Percentiles rank a stretch among this genome's conserved stretches.
Conservation (phyloP, 2,888 invertebrate genomes). For the Catocala fraxini region DNA sequence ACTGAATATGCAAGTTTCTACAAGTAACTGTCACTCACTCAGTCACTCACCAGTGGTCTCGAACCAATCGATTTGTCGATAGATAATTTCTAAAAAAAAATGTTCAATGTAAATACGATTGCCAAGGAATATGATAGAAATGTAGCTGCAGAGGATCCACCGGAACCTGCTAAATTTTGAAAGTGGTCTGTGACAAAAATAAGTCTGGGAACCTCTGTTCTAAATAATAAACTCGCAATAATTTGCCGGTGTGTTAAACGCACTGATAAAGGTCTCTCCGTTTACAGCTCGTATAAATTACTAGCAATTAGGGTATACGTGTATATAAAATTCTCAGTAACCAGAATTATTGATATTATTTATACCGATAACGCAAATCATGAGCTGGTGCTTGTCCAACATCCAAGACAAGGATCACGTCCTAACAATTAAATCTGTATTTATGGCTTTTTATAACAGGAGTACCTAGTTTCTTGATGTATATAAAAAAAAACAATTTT, state of each 20-base stretch:
- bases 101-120: too few species aligned
- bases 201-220: too few species aligned
- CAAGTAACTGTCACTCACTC: too few species aligned
- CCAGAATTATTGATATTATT: not conserved
- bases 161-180: too few species aligned
- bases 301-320: constrained; percentile 2
- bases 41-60: too few species aligned
- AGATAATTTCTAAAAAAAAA: too few species aligned
- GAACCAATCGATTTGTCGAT: too few species aligned
- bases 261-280: constrained; percentile 25
- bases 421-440: constrained; percentile 16
- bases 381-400: constrained; percentile 16
- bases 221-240: constrained; percentile 33
- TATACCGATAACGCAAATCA: constrained; percentile 26
- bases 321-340: not conserved
- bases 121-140: too few species aligned
- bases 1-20: too few species aligned
- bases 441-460: not conserved
- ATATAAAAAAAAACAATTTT: too few species aligned
- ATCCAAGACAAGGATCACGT: constrained; percentile 15
- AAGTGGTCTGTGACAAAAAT: too few species aligned
- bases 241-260: constrained; percentile 18
- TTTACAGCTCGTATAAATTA: constrained; percentile 2
- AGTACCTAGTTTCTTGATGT: not conserved
- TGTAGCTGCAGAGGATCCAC: too few species aligned